phyloP scores from a whole-genome alignment of 2,797 vertebrate genomes.

The Sebastes kiyomatsui region DNA sequence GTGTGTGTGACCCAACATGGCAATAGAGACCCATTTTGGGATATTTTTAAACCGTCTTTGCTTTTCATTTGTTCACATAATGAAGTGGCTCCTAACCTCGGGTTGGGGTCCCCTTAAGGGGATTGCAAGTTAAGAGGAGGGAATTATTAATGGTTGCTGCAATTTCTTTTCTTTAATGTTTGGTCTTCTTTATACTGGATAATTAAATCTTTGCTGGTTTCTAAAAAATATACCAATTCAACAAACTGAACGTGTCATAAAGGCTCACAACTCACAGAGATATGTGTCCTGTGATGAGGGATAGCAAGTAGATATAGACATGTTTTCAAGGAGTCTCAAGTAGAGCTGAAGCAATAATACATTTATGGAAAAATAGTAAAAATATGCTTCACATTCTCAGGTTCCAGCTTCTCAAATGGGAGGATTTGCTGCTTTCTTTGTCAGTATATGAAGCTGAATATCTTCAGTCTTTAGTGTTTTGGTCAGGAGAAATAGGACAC shows the following conservation, averaged over 20 bases:
- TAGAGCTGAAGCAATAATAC: background rate
- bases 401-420: background rate
- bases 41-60: background rate
- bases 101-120: background rate
- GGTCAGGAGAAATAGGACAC: background rate
- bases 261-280: background rate
- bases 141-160: background rate
- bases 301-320: background rate
- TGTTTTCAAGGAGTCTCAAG: background rate
- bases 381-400: background rate
- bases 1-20: background rate
- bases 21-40: background rate
- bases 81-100: background rate
- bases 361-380: background rate
- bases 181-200: background rate
- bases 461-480: background rate
- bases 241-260: background rate
- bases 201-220: background rate
- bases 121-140: background rate
- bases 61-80: constrained; percentile 3
- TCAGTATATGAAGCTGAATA: background rate
- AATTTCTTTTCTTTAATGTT: background rate
- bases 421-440: background rate
- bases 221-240: background rate
- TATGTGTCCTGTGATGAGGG: background rate